phyloP scores from a whole-genome alignment of 2,888 invertebrate species.

The Epistrophe eligans region DNA sequence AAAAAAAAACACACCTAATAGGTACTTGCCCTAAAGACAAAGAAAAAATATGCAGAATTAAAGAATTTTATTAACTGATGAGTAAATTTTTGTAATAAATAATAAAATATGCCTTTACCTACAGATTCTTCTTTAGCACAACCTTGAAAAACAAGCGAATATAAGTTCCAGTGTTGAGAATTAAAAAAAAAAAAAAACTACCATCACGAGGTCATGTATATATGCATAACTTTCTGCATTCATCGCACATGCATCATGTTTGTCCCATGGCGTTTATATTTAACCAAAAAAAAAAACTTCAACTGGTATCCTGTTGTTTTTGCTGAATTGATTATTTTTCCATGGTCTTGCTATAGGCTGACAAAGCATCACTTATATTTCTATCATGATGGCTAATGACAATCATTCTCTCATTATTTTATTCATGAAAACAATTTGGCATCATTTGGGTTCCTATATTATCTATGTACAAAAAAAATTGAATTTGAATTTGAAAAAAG shows the following conservation, averaged over 20 bases:
- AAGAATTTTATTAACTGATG: not conserved
- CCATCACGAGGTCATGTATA: conserved; percentile 4
- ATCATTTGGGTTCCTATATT: not conserved
- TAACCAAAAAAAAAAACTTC: not conserved
- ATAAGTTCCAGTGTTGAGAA: not conserved
- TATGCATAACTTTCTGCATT: not conserved
- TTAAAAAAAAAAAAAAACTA: not conserved
- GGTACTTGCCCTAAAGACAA: too few relatives aligned
- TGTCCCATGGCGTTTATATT: not conserved
- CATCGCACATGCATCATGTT: conserved; percentile 5
- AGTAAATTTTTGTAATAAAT: not conserved
- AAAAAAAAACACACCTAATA: too few relatives aligned
- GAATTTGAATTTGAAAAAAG: not conserved
- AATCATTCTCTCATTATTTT: conserved; percentile 31
- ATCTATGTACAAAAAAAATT: not conserved
- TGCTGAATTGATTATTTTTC: conserved; percentile 18
- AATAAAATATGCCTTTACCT: not conserved
- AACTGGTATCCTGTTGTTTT: conserved; percentile 18
- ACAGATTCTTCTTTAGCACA: not conserved
- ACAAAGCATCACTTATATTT: conserved; percentile 3
- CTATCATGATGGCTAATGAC: conserved; percentile 11
- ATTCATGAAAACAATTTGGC: conserved; percentile 31
- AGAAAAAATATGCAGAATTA: too few relatives aligned
- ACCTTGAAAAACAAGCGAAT: not conserved
- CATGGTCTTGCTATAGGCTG: conserved; percentile 2